A percentile compares a stretch with the other conserved stretches of the same genome.
phyloP scores from a whole-genome alignment of 35 echinoderm and acorn worm genomes.

The Eucidaris tribuloides region DNA sequence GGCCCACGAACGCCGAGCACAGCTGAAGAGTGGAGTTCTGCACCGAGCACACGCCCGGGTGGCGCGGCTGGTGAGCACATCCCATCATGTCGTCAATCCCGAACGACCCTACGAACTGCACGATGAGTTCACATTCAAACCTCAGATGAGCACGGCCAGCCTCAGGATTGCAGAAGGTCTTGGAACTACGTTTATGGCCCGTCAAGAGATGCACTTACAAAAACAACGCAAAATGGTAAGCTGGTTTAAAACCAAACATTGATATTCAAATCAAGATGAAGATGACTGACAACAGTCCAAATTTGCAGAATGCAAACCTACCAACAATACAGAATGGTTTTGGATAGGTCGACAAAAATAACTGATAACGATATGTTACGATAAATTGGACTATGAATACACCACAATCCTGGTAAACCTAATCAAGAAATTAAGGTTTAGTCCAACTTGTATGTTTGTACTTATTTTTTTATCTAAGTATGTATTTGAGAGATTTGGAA shows the following conservation, averaged over 20 bases:
- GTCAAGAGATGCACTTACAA: constrained; percentile 86
- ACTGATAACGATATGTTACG: neutral
- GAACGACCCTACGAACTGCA: no score
- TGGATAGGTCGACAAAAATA: neutral
- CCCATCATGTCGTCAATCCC: no score
- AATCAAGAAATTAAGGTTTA: no score
- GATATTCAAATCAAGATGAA: no score
- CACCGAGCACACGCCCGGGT: constrained; percentile 21
- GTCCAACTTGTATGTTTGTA: no score
- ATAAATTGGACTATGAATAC: no score
- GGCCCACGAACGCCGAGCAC: constrained; percentile 40
- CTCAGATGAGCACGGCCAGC: constrained; percentile 91
- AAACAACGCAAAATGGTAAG: constrained; percentile 92
- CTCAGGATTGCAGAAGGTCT: constrained; percentile 79
- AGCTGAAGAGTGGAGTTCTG: constrained; percentile 27
- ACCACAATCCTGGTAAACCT: no score
- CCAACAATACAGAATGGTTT: neutral
- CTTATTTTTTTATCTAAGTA: no score
- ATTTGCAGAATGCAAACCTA: no score
- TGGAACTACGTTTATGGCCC: constrained; percentile 88
- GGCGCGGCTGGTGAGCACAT: no score
- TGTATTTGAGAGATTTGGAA: no score
- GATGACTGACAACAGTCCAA: neutral
- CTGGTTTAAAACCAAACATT: neutral
- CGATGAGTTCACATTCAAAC: constrained; percentile 98